Percentiles rank a stretch among this genome's conserved stretches.
Conservation (phyloP, 2,797 vertebrate genomes). For the Cryptoprocta ferox region DNA sequence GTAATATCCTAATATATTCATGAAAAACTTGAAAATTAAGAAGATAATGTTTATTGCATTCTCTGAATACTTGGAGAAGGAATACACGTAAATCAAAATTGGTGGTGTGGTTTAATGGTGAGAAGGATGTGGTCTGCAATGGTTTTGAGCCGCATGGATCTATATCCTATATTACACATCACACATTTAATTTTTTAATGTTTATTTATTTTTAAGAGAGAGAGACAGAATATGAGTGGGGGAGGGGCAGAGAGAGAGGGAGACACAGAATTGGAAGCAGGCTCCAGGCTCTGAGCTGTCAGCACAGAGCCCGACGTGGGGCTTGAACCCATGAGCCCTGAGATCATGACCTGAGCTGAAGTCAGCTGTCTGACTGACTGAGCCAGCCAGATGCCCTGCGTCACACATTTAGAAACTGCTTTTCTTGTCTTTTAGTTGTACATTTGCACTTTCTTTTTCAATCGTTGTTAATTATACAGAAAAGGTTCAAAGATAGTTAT, state of each 20-base stretch:
- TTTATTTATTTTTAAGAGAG: no score
- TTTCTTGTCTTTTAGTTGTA: slow-evolving; percentile 74
- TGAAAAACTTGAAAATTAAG: slow-evolving; percentile 66
- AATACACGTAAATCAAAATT: slow-evolving; percentile 69
- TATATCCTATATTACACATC: slow-evolving; percentile 66
- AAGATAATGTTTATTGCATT: slow-evolving; percentile 76
- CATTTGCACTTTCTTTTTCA: slow-evolving; percentile 81
- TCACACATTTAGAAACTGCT: slow-evolving; percentile 76
- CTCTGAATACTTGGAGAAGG: slow-evolving; percentile 71
- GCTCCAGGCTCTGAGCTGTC: no score
- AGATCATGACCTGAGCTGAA: no score
- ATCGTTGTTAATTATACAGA: slow-evolving; percentile 77
- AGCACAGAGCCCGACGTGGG: no score
- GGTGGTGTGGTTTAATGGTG: slow-evolving; percentile 66
- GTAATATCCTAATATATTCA: slow-evolving; percentile 70
- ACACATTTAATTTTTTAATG: slow-evolving; percentile 35
- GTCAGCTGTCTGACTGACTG: no score
- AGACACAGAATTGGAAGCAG: no score
- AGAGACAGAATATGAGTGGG: no score
- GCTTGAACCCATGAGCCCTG: no score
- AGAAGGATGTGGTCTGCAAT: slow-evolving; percentile 71
- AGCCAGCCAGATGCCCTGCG: background rate
- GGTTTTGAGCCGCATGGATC: slow-evolving; percentile 71
- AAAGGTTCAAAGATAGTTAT: slow-evolving; percentile 70
- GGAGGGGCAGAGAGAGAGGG: no score